Evolutionary conservation across 2,113 vertebrate genomes (phyloP), one percentile per base, ranked within the genome.

Genomic region (Protomyctophum bolini): DNA sequence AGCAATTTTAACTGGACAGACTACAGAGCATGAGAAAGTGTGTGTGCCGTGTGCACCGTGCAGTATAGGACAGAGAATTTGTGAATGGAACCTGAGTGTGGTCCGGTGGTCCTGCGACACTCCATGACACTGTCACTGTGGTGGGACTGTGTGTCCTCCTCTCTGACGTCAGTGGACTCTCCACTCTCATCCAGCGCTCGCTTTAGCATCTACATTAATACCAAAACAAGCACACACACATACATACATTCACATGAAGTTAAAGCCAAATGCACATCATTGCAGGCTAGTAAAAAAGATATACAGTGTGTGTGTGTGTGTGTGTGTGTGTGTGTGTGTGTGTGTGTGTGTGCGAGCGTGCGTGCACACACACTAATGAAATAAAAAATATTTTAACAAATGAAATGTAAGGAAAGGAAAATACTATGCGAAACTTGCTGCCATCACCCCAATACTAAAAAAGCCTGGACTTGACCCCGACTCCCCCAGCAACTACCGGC

Each of bases 41-140:
- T 10, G 46, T 65, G 0, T 57, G 15, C 29, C 11, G 6, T 46
- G 33, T 14, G 50, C 15, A 10, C 10, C 21, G 33, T 41, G 33
- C 33, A 41, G 33, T 41, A 41, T 41, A 41, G 48, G 15, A 10
- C 46, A 33, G 57, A 10, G 57, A 29, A 9, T 41, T 6, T 59
- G 54, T 1, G 46, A 11, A 41, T 41, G 33, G 14, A 90, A 98
- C 96, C 95, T 81, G 72, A 78, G 10, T 54, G 71, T 3, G 77
- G 73, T 46, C 61, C 85, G 71, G 85, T 89, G 72, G 87, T 88
- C 45, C 12, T 75, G 61, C 78, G 70, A 65, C 83, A 88, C 77
- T 96, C 94, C 89, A 94, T 92, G 87, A 94, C 4, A 21, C 94
- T 92, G 86, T 96, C 95, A 33, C 95, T 96, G 90, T 95, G 93